phyloP scores from a whole-genome alignment of 2,113 vertebrate genomes.

The Percopsis transmontana region DNA sequence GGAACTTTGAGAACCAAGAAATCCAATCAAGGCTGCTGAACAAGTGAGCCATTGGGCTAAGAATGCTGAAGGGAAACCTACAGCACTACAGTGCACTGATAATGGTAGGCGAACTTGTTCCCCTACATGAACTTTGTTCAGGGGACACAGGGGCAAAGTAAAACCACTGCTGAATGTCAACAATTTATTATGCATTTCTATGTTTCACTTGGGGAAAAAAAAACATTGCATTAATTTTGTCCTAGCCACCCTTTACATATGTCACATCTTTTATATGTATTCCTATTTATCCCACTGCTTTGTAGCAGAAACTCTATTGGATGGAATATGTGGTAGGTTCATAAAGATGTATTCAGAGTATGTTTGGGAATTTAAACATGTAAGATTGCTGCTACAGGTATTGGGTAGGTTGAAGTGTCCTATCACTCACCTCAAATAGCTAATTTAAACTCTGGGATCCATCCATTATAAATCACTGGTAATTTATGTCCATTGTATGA shows the following conservation, averaged over 20 bases:
- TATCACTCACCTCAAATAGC: conserved; percentile 10
- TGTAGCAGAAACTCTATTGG: conserved; percentile 6
- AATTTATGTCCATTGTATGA: conserved; percentile 41
- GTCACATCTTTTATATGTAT: not conserved
- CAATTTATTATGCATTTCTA: conserved; percentile 56
- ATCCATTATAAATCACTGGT: conserved; percentile 31
- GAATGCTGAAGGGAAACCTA: conserved; percentile 27
- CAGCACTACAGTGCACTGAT: conserved; percentile 56
- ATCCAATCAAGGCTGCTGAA: not conserved
- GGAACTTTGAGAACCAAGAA: conserved; percentile 34
- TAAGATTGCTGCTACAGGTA: conserved; percentile 11
- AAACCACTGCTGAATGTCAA: conserved; percentile 58
- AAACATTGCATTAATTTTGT: conserved; percentile 2
- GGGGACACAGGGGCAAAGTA: conserved; percentile 26
- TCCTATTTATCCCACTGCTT: conserved; percentile 17
- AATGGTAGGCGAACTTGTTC: conserved; percentile 41
- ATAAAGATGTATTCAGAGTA: no score
- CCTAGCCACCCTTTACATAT: no score
- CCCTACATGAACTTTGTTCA: conserved; percentile 44
- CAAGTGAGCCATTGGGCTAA: conserved; percentile 11
- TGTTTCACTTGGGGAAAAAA: conserved; percentile 40
- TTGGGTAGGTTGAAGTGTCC: conserved; percentile 4
- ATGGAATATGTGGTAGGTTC: no score
- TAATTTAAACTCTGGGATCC: conserved; percentile 43
- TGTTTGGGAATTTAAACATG: conserved; percentile 6